Base-by-base conservation (phyloP, 1,140 invertebrate species). In the Ooceraea biroi region DNA sequence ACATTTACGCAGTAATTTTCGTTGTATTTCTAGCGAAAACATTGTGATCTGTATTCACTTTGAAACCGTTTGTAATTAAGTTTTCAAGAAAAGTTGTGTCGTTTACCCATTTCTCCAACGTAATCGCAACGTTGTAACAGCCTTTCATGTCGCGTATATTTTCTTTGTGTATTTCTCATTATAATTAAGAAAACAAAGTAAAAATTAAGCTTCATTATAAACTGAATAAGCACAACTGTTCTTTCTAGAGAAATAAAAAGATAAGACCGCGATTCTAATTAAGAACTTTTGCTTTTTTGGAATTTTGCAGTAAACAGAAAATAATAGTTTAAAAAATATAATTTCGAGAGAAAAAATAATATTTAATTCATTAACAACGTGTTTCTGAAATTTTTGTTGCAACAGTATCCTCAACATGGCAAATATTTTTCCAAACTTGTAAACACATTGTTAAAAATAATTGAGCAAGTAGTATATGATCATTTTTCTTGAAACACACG, bases 71-170 rank as follows among this genome's bases (percentile, higher is more conserved):
- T 57, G 25, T 80, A 80, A 80, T 80, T 71, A 80, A 80, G 69
- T 80, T 80, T 80, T 50, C 69, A 80, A 69, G 63, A 69, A 78
- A 80, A 80, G 65, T 80, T 80, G n/a, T 11, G 50, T 25, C 30
- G 44, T 78, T 78, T 44, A 17, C 73, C 27, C 22, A 27, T 4
- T 36, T 36, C 65, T 46, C 14, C 30, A 65, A 30, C 22, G 36
- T 19, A 57, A 69, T 78, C 76, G 22, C 36, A 36, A 78, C 76
- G 17, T 36, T 36, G 36, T 36, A 36, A n/a, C n/a, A n/a, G n/a
- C 50, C 50, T 69, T 78, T 69, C 65, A 30, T 41, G 36, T 44
- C 48, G 14, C 14, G 52, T 19, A 22, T 5, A n/a, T n/a, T n/a
- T n/a, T 55, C 50, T 78, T 78, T 69, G 19, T 46, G 11, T 30